Evolutionary conservation across 1,140 invertebrate genomes (phyloP).

Genomic region (Drosophila paulistorum): DNA sequence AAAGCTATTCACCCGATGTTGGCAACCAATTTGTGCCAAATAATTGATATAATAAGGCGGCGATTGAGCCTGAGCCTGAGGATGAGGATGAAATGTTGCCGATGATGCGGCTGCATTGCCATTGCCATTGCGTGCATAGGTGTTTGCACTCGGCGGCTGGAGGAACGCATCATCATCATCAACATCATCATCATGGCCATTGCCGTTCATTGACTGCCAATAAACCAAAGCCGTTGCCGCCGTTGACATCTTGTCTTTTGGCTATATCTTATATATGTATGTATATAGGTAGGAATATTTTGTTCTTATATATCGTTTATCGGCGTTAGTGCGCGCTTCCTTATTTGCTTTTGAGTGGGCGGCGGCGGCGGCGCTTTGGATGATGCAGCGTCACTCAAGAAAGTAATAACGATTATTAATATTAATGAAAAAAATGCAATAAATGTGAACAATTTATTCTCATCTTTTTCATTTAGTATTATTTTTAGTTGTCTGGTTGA

Average conservation of each 20-base stretch:
- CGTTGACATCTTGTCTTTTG: constrained; percentile 25
- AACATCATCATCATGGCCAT: constrained; percentile 15
- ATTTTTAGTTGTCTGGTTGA: constrained; percentile 12
- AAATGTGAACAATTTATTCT: background rate
- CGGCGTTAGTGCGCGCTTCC: too few relatives aligned
- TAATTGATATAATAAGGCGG: constrained; percentile 59
- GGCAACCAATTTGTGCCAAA: constrained; percentile 69
- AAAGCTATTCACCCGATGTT: constrained; percentile 60
- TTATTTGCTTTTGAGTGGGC: too few relatives aligned
- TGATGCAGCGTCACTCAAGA: too few relatives aligned
- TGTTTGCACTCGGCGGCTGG: constrained; percentile 12
- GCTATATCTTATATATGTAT: constrained; percentile 3
- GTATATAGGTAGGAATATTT: background rate
- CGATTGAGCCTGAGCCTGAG: constrained; percentile 6
- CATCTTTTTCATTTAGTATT: constrained; percentile 1
- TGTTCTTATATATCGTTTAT: too few relatives aligned
- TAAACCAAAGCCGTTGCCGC: constrained; percentile 58
- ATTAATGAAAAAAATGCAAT: too few relatives aligned
- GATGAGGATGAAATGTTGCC: background rate
- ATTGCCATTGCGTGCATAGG: constrained; percentile 30
- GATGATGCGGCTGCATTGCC: constrained; percentile 3
- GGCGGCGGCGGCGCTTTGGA: too few relatives aligned
- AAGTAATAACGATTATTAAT: too few relatives aligned
- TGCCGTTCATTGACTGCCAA: constrained; percentile 67
- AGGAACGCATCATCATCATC: constrained; percentile 13